Evolutionary conservation across 2,113 vertebrate species (phyloP).

Genomic region (Falcunculus frontatus): DNA sequence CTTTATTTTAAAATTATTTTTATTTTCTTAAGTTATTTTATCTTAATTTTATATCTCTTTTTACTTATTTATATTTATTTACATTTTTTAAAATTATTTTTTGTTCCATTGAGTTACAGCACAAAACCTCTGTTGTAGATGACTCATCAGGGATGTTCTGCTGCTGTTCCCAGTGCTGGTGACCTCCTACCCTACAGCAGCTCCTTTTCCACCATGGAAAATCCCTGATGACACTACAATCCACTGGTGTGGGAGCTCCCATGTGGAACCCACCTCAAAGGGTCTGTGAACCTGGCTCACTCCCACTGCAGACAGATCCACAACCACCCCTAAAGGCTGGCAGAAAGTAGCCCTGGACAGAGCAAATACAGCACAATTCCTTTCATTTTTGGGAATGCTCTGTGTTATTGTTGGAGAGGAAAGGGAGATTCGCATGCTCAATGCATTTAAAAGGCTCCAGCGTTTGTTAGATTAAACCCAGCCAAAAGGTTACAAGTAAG

Average conservation of each 20-base stretch:
- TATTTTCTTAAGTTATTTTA: background rate
- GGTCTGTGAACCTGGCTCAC: background rate
- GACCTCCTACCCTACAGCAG: background rate
- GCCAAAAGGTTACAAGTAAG: background rate
- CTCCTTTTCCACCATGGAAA: background rate
- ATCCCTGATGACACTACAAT: background rate
- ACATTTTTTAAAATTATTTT: too few species aligned
- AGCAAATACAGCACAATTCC: background rate
- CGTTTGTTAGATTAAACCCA: background rate
- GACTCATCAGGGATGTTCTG: background rate
- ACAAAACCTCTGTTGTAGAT: background rate
- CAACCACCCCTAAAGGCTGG: background rate
- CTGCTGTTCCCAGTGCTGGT: background rate
- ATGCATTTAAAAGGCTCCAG: background rate
- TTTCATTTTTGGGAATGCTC: background rate
- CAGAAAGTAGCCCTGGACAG: background rate
- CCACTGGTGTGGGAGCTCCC: background rate
- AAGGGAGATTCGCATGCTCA: background rate
- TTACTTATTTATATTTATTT: background rate
- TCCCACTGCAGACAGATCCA: background rate
- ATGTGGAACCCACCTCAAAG: background rate
- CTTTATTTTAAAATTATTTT: background rate
- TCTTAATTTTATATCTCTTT: background rate
- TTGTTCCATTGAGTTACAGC: accelerated
- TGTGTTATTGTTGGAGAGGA: background rate